A percentile compares a stretch with the other conserved stretches of the same genome.
Evolutionary conservation across 2,888 invertebrate genomes (phyloP).

Genomic region (Hermaeophaga mercurialis): DNA sequence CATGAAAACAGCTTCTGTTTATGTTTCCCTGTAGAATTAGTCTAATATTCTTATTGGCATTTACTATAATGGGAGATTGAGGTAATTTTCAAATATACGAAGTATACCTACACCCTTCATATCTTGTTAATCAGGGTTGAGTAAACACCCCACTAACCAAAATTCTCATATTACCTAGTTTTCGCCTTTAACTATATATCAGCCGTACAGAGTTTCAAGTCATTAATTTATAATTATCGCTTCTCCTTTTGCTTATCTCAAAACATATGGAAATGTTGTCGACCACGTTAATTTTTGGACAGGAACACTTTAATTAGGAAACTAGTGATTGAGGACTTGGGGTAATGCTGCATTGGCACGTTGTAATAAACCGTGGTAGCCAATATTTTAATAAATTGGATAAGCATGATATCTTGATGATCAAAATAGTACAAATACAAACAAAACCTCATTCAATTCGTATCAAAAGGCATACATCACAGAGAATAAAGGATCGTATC

Average conservation of each 20-base stretch:
- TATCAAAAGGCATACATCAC: constrained; percentile 29
- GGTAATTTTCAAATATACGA: neutral
- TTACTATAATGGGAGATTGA: neutral
- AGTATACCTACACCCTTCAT: neutral
- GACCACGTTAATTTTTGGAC: neutral
- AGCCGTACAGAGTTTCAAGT: neutral
- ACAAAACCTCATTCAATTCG: constrained; percentile 14
- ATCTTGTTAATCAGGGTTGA: neutral
- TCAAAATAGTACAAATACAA: constrained; percentile 10
- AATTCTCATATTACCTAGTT: neutral
- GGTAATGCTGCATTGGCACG: too few species aligned
- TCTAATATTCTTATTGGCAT: neutral
- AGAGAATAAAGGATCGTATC: constrained; percentile 23
- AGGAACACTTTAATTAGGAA: neutral
- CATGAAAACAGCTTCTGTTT: too few species aligned
- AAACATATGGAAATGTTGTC: neutral
- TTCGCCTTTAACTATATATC: neutral
- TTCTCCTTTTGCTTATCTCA: neutral
- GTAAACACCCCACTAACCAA: neutral
- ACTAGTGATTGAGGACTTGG: neutral
- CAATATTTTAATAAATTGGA: too few species aligned
- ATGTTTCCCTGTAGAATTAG: too few species aligned
- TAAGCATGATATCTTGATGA: too few species aligned
- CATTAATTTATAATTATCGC: neutral
- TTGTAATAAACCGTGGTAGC: too few species aligned